Conservation (phyloP, 2,888 invertebrate genomes). For the Noctua janthe region DNA sequence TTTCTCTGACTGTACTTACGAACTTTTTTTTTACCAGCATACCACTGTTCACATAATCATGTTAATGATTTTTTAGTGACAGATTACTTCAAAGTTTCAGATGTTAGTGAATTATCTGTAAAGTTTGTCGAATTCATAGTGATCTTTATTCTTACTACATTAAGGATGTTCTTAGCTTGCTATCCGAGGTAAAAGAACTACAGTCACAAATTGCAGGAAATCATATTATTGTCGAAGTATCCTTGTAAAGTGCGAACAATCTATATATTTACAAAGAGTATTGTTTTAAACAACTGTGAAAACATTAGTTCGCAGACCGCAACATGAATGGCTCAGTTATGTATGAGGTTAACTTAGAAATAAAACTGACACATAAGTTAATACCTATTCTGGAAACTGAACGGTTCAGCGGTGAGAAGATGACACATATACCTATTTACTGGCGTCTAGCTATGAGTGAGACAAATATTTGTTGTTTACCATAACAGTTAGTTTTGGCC, state of each 20-base stretch:
- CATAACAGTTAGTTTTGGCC: slow-evolving; percentile 5
- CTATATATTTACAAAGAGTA: slow-evolving; percentile 17
- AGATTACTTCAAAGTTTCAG: not conserved
- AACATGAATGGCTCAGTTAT: slow-evolving; percentile 16
- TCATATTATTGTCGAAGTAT: not conserved
- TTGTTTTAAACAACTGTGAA: slow-evolving; percentile 49
- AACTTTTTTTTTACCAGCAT: not conserved
- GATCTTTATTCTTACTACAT: not conserved
- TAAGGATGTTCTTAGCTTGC: not conserved
- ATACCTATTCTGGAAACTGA: slow-evolving; percentile 28
- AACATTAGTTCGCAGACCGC: slow-evolving; percentile 31
- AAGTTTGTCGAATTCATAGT: not conserved
- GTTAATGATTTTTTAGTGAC: not conserved
- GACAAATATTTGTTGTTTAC: slow-evolving; percentile 19
- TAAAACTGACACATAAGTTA: slow-evolving; percentile 14
- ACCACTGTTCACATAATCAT: no score
- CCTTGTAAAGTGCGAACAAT: slow-evolving; percentile 19
- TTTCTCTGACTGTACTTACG: not conserved
- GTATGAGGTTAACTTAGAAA: slow-evolving; percentile 1
- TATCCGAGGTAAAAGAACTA: not conserved
- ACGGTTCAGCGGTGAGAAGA: slow-evolving; percentile 10
- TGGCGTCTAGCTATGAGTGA: not conserved
- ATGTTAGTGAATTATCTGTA: not conserved
- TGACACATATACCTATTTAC: slow-evolving; percentile 18
- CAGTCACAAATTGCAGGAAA: slow-evolving; percentile 4